Evolutionary conservation across 2,888 invertebrate genomes (phyloP).

Genomic region (Amitus sp.): DNA sequence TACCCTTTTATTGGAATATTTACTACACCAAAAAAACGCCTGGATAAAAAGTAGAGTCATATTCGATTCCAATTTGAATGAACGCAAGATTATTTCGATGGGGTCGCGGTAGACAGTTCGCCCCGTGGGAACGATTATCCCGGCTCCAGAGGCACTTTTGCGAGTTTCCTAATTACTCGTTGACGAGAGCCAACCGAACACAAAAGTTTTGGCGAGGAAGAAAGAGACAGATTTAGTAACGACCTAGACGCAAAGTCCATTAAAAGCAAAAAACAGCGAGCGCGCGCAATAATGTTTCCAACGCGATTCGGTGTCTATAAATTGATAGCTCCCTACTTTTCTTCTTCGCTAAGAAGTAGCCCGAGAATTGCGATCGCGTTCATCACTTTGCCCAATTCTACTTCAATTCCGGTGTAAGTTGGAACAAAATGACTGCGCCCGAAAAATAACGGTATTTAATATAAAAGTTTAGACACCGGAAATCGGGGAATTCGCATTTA

Average conservation of each 20-base stretch:
- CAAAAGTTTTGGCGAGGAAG: slow-evolving; percentile 9
- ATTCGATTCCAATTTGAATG: background rate
- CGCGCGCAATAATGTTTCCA: slow-evolving; percentile 11
- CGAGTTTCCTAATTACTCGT: slow-evolving; percentile 37
- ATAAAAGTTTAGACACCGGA: background rate
- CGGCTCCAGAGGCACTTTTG: slow-evolving; percentile 35
- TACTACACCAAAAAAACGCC: background rate
- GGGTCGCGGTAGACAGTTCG: slow-evolving; percentile 32
- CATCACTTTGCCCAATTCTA: background rate
- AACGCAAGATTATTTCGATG: slow-evolving; percentile 31
- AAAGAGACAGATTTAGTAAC: slow-evolving; percentile 32
- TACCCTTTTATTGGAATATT: too few relatives aligned
- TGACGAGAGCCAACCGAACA: slow-evolving; percentile 12
- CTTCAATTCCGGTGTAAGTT: background rate
- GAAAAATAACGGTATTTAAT: background rate
- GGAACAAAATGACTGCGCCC: background rate
- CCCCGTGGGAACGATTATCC: slow-evolving; percentile 41
- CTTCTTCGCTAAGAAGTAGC: background rate
- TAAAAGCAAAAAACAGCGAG: slow-evolving; percentile 8
- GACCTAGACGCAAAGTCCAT: slow-evolving; percentile 13
- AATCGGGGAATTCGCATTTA: too few relatives aligned
- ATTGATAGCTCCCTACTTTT: slow-evolving; percentile 5
- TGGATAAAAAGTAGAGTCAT: too few relatives aligned
- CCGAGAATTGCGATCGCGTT: background rate
- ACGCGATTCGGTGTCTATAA: slow-evolving; percentile 7